Evolutionary conservation across 2,888 invertebrate genomes (phyloP).

Genomic region (Cabera pusaria): DNA sequence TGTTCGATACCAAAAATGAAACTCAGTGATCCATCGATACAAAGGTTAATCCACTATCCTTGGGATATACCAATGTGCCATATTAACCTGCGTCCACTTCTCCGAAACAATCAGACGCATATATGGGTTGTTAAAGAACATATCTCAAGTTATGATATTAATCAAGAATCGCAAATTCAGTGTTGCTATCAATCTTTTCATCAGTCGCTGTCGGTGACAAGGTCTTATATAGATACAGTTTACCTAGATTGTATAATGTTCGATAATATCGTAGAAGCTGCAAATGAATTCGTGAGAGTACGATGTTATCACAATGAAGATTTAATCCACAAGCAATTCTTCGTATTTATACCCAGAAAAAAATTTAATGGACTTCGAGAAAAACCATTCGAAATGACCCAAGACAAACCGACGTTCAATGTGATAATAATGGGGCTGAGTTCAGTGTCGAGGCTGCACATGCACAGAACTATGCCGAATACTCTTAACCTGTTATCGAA

Average conservation of each 20-base stretch:
- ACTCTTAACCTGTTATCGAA: conserved; percentile 83
- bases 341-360: conserved; percentile 81
- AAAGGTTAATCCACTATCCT: conserved; percentile 5
- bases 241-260: conserved; percentile 72
- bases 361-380: conserved; percentile 30
- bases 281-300: conserved; percentile 86
- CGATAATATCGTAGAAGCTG: conserved; percentile 50
- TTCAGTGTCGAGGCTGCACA: conserved; percentile 91
- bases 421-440: conserved; percentile 91
- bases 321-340: conserved; percentile 85
- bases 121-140: conserved; percentile 73
- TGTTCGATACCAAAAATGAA: conserved; percentile 85
- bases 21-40: conserved; percentile 62
- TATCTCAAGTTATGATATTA: conserved; percentile 31
- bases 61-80: conserved; percentile 22
- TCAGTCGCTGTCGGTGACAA: conserved; percentile 47
- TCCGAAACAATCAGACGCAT: conserved; percentile 74
- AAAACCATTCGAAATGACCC: conserved; percentile 19
- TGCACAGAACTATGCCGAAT: conserved; percentile 89
- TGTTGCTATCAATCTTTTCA: conserved; percentile 84
- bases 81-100: conserved; percentile 22
- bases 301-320: conserved; percentile 73
- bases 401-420: conserved; percentile 68
- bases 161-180: conserved; percentile 50
- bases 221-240: conserved; percentile 32